Evolutionary conservation across 2,113 vertebrate species (phyloP), one percentile per base, ranked within the genome.

Genomic region (Callospermophilus lateralis): DNA sequence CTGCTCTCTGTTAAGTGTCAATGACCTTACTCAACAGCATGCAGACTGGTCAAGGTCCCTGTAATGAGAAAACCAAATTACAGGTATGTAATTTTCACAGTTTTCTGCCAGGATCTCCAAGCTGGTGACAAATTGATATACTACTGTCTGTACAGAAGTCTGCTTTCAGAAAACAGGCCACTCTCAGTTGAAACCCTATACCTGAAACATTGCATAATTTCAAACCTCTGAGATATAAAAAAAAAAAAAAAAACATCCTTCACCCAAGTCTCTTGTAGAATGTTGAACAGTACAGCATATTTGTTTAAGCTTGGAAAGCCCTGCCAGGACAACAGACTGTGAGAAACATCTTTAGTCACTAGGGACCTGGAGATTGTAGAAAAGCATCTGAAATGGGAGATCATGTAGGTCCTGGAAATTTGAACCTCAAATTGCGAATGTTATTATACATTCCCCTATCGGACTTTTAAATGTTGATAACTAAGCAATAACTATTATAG

Each of bases 61-160:
- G 4, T 97, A 96, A 97, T 84, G 87, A 97, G 95, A 97, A 96
- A 97, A 97, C 73, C 89, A 97, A 97, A 97, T 95, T 96, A 97
- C 90, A 96, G 84, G 81, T 96, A 95, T 37, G 58, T 95, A 89
- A 94, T 97, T 97, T 96, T 90, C 92, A 89, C 91, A 93, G 58
- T 85, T 95, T 96, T 98, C 90, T 97, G 92, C 95, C 95, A 97
- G 94, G 34, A 93, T 97, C 55, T 93, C 78, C 87, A 94, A 96
- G 68, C 84, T 95, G 84, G 88, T 96, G 90, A 96, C 96, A 98
- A 95, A 91, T 76, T 95, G 93, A 97, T 95, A 94, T 93, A 95
- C 84, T 93, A 63, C 84, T 92, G 70, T 88, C 89, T 94, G 67
- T 85, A 42, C 4, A 11, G 72, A 95, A 97, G 87, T 37, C 89